Base-by-base conservation (phyloP, 1,140 invertebrate species). In the Anagrus nilaparvatae region DNA sequence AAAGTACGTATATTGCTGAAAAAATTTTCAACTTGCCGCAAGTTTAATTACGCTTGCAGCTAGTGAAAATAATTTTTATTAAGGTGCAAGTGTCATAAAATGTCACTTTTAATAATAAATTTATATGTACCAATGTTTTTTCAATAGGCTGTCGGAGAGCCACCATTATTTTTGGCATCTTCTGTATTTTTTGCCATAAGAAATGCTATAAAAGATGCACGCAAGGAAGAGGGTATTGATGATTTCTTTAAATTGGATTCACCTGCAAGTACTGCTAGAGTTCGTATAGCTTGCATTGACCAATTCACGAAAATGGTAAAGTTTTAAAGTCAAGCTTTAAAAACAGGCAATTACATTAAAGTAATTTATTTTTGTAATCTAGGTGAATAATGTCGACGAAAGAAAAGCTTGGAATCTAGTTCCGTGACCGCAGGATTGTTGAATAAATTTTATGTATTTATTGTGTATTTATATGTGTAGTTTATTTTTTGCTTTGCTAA, bases 251-350 rank as follows among this genome's bases (percentile, higher is more conserved):
- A 67, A 32, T 61, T 97, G 12, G 76, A 92, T 58, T 78, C 87
- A 3, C 93, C 93, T 14, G 87, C 87, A 7, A 94, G 92, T 12
- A 76, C 87, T 8, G 87, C 87, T 6, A 73, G 81, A 43, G 93
- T 97, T 51, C 77, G 93, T 24, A 83, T 94, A 81, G 86, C 85
- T 13, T 96, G 92, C 56, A 66, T 76, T 47, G 92, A 96, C 65
- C 60, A 82, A 49, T 79, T 96, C 33, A 89, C 82, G 13, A 59
- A 75, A 41, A 76, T 81, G 73, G 86, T 89, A 72, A 47, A 29
- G 25, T 25, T 19, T 14, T 31, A 31, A 10, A 31, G 5, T 9
- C 6, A 31, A n/a, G 14, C 14, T 31, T 13, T 13, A 31, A 8
- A 10, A 14, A 10, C 13, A 8, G 14, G 5, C 9, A 31, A 14